A percentile compares a stretch with the other conserved stretches of the same genome.
Evolutionary conservation across 1,140 invertebrate species (phyloP).

Genomic region (Lasioglossum baleicum): DNA sequence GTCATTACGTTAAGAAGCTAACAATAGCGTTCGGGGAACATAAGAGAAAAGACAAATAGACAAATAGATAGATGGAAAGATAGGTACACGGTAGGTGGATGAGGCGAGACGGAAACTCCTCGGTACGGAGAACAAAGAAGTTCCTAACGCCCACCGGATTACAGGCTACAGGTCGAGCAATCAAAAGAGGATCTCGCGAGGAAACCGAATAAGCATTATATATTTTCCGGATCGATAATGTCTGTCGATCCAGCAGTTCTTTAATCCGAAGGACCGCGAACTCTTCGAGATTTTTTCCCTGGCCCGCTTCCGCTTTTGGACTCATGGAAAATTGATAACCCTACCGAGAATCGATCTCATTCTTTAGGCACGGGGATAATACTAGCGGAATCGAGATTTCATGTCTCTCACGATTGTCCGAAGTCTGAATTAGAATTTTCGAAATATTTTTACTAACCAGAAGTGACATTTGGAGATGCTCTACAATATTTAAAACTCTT

Average conservation of each 20-base stretch:
- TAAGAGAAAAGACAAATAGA: conserved; percentile 36
- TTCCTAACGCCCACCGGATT: conserved; percentile 36
- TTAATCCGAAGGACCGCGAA: not conserved
- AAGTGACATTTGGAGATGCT: no score
- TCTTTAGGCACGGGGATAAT: no score
- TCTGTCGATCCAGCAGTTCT: conserved; percentile 4
- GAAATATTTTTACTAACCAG: no score
- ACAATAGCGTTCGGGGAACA: conserved; percentile 18
- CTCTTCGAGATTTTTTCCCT: no score
- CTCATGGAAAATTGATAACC: no score
- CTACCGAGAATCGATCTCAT: no score
- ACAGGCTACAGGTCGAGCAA: conserved; percentile 35
- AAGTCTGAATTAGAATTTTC: no score
- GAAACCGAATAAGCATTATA: conserved; percentile 38
- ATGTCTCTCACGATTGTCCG: no score
- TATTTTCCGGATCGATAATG: conserved; percentile 29
- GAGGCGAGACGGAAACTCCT: not conserved
- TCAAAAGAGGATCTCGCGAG: conserved; percentile 35
- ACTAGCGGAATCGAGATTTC: no score
- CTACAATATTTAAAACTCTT: not conserved
- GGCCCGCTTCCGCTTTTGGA: no score
- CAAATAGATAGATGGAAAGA: conserved; percentile 43
- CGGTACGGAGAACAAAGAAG: not conserved
- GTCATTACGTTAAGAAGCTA: conserved; percentile 35
- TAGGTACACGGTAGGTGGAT: conserved; percentile 17